Base-by-base conservation (phyloP, 2,797 vertebrate species). In the Miichthys miiuy region DNA sequence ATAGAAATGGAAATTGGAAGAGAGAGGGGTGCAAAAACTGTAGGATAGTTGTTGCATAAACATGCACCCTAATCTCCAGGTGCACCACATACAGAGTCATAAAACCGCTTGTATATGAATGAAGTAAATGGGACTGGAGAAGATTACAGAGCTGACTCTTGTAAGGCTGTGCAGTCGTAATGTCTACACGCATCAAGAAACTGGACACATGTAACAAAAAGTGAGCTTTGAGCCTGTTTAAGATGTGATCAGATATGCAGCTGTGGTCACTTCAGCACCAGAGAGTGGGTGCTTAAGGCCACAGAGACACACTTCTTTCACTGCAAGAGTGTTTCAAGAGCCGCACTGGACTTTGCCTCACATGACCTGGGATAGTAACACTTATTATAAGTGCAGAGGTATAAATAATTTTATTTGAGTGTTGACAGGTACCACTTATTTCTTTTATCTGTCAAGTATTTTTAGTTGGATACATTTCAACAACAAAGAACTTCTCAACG, bases 1-100 rank as follows among this genome's bases (percentile, higher is more conserved):
- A 73, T 54, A 64, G 57, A 75, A 80, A 81, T 80, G 30, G 16
- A 81, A 68, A 68, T 17, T 77, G 48, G 17, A 52, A 58, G 57
- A 27, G 51, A 58, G 62, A 34, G 18, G 47, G 66, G 23, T 55
- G 56, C 38, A 77, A 47, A 81, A 79, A 50, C 54, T 83, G 70
- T n/a, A 50, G 21, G 21, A 50, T 65, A 79, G 13, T 63, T 77
- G 50, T 86, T 86, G 75, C 38, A 47, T 80, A 73, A 85, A 79
- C 6, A 58, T 7, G 11, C 20, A 38, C 21, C 20, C 1, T 61
- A 54, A 63, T 41, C 38, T 58, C 48, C 42, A 57, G 20, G 21
- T 75, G 72, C 38, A 70, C 46, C 41, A 46, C 6, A n/a, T 62
- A 10, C 16, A 21, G 50, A 68, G 1, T 65, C 75, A 54, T 21